Evolutionary conservation across 2,888 invertebrate genomes (phyloP).

Genomic region (Drosophila picticornis): DNA sequence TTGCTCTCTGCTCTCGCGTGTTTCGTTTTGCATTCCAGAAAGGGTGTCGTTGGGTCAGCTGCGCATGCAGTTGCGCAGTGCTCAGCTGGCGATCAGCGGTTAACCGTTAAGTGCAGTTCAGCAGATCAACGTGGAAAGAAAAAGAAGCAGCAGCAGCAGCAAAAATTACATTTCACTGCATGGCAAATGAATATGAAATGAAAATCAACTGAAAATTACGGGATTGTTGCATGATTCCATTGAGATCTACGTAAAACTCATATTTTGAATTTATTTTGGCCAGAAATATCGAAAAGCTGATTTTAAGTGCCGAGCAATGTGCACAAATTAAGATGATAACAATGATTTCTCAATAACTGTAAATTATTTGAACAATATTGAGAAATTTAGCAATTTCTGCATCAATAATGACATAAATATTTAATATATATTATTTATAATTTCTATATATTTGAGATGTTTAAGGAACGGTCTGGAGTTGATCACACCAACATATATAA

Average conservation of each 20-base stretch:
- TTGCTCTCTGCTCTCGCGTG: slow-evolving; percentile 14
- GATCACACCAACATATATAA: background rate
- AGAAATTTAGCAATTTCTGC: background rate
- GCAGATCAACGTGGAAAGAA: slow-evolving; percentile 35
- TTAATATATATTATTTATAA: background rate
- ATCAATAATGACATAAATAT: background rate
- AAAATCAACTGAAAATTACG: background rate
- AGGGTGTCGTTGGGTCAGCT: slow-evolving; percentile 56
- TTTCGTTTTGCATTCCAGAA: slow-evolving; percentile 38
- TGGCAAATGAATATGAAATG: slow-evolving; percentile 9
- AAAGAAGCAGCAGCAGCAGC: slow-evolving; percentile 4
- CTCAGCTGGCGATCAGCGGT: slow-evolving; percentile 35
- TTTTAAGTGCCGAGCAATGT: background rate
- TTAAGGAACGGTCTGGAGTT: background rate
- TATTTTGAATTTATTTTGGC: slow-evolving; percentile 11
- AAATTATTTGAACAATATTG: background rate
- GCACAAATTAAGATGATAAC: background rate
- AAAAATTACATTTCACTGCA: background rate
- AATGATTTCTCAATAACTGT: background rate
- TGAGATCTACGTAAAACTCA: slow-evolving; percentile 7
- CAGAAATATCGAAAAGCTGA: background rate
- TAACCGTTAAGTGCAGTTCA: slow-evolving; percentile 51
- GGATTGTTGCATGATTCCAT: slow-evolving; percentile 7
- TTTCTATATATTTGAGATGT: background rate
- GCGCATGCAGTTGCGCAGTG: slow-evolving; percentile 20